phyloP scores from a whole-genome alignment of 2,888 invertebrate genomes.

The Drosophila conformis region DNA sequence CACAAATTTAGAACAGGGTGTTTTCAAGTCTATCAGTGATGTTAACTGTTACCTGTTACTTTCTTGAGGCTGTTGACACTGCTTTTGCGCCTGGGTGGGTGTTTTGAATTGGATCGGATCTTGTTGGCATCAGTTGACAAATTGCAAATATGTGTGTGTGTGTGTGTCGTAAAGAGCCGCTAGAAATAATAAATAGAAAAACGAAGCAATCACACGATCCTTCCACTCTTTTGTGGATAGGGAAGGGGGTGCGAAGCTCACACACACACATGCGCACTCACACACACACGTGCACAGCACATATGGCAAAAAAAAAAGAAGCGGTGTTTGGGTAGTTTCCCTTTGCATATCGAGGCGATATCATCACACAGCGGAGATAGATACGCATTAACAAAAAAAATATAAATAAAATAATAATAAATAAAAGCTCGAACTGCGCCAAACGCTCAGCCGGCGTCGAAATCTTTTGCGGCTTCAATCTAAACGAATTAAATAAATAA shows the following conservation, averaged over 20 bases:
- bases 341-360: constrained; percentile 68
- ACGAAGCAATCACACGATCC: constrained; percentile 27
- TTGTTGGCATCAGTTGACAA: constrained; percentile 35
- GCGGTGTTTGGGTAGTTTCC: constrained; percentile 61
- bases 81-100: constrained; percentile 17
- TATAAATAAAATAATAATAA: constrained; percentile 9
- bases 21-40: background rate
- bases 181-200: constrained; percentile 37
- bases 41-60: background rate
- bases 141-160: constrained; percentile 13
- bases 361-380: constrained; percentile 55
- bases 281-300: constrained; percentile 7
- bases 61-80: constrained; percentile 52
- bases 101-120: constrained; percentile 14
- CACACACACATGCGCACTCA: constrained; percentile 10
- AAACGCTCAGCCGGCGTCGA: constrained; percentile 18
- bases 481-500: constrained; percentile 26
- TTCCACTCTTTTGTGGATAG: background rate
- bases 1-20: background rate
- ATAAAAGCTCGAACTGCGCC: background rate
- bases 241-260: background rate
- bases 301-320: constrained; percentile 26
- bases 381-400: constrained; percentile 43
- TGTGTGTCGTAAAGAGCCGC: constrained; percentile 23
- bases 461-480: constrained; percentile 9